Conservation (phyloP, 2,888 invertebrate species). For the Timema cristinae region DNA sequence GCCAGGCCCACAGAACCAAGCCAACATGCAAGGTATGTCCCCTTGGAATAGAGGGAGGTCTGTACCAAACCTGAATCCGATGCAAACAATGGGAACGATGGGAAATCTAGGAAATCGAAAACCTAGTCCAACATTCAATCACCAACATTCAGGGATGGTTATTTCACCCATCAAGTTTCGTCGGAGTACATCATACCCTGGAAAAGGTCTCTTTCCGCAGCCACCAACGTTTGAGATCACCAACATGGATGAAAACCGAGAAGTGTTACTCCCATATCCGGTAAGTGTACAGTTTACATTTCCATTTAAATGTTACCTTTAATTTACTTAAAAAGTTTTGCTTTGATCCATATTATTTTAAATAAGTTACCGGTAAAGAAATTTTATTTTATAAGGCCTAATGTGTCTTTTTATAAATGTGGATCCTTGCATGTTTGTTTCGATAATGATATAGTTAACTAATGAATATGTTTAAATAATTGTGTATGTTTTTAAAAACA, state of each 20-base stretch:
- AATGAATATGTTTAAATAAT: too few relatives aligned
- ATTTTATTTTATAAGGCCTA: too few relatives aligned
- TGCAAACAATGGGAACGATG: slow-evolving; percentile 49
- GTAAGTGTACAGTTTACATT: slow-evolving; percentile 43
- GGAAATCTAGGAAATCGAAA: slow-evolving; percentile 47
- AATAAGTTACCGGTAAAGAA: too few relatives aligned
- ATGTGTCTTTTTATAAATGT: too few relatives aligned
- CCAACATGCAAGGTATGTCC: slow-evolving; percentile 43
- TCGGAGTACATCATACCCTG: slow-evolving; percentile 86
- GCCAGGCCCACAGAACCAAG: slow-evolving; percentile 39
- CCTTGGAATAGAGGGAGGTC: slow-evolving; percentile 55
- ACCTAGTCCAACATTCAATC: slow-evolving; percentile 58
- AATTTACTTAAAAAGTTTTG: too few relatives aligned
- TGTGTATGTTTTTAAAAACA: too few relatives aligned
- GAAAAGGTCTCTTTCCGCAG: slow-evolving; percentile 67
- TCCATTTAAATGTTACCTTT: too few relatives aligned
- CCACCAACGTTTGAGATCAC: slow-evolving; percentile 61
- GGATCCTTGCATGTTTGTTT: too few relatives aligned
- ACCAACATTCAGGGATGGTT: slow-evolving; percentile 47
- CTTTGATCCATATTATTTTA: too few relatives aligned
- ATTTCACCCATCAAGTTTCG: slow-evolving; percentile 84
- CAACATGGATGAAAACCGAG: slow-evolving; percentile 59
- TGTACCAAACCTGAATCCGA: slow-evolving; percentile 55
- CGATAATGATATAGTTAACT: too few relatives aligned
- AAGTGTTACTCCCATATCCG: slow-evolving; percentile 57